Base-by-base conservation (phyloP, 2,797 vertebrate genomes). In the Rhinatrema bivittatum region DNA sequence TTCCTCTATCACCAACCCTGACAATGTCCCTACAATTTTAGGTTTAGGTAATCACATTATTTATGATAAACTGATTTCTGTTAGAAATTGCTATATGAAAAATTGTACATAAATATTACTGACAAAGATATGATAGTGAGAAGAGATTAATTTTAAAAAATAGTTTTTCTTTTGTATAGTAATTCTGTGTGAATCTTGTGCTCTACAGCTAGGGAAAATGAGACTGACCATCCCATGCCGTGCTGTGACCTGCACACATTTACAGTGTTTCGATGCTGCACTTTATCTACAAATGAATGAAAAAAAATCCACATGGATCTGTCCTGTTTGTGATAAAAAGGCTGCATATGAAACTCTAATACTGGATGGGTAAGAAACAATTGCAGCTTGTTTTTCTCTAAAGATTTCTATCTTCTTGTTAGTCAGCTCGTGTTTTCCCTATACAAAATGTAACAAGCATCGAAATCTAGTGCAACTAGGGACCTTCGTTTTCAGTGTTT, bases 281-380 rank as follows among this genome's bases (percentile, higher is more conserved):
- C 86, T 97, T 33, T 97, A 97, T 72, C 84, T 98, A 25, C 93
- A 97, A 78, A 97, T 98, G 94, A 98, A 97, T 41, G 95, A 98
- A 47, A 98, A 96, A 78, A 98, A 98, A 29, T 91, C 95, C 19
- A 92, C 91, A 8, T 98, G 95, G 94, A 94, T 97, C 65, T 98
- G 95, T 65, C 95, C 94, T 7, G 95, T 97, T 21, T 98, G 94
- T 55, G 95, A 98, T 72, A 96, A 98, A 78, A 97, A 94, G 62
- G 94, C 93, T 44, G 73, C 89, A 10, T 98, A 97, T 0, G 93
- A 97, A 54, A 94, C 88, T 60, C 81, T 98, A 3, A 97, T 97
- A 60, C 72, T 98, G 25, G 95, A 98, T 39, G 95, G 95, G 95
- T 95, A 39, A 69, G 80, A 67, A 17, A 16, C 33, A 1, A 1